These are phyloP conservation scores for Listronotus oregonensis DNA, from an alignment of 1,140 invertebrate species.

Conservation along the genomic window DNA sequence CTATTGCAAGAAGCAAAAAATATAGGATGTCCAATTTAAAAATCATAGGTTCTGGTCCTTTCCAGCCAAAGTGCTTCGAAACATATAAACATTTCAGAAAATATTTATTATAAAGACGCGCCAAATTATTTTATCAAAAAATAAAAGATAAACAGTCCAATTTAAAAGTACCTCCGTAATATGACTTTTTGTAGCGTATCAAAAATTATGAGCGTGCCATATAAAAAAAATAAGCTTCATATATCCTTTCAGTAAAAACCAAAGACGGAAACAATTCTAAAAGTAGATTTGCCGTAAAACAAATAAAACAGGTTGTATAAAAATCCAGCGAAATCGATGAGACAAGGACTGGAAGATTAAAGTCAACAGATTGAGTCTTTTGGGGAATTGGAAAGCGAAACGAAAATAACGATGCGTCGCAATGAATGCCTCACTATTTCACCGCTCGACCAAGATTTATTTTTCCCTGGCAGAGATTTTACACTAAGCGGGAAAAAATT, in stretches of 20 bases:
- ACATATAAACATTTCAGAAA: too few relatives aligned
- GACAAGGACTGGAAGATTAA: slow-evolving; percentile 48
- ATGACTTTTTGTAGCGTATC: too few relatives aligned
- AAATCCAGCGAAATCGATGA: slow-evolving; percentile 45
- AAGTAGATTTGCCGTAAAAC: slow-evolving; percentile 38
- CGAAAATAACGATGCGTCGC: slow-evolving; percentile 50
- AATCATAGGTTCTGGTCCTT: too few relatives aligned
- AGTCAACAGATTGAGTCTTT: slow-evolving; percentile 51
- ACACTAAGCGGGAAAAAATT: slow-evolving; percentile 34
- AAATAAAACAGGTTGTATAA: slow-evolving; percentile 45
- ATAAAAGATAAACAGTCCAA: too few relatives aligned
- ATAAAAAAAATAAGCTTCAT: neutral
- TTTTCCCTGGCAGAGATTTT: slow-evolving; percentile 38
- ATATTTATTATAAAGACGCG: too few relatives aligned
- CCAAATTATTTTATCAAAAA: too few relatives aligned
- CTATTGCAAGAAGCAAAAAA: too few relatives aligned
- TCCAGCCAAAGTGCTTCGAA: too few relatives aligned
- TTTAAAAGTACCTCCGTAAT: too few relatives aligned
- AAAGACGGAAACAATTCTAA: slow-evolving; percentile 25
- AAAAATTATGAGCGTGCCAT: too few relatives aligned
- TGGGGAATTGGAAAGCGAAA: slow-evolving; percentile 47
- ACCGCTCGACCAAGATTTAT: slow-evolving; percentile 45
- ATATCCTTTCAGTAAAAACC: slow-evolving; percentile 14
- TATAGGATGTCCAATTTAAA: too few relatives aligned
- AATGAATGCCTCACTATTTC: slow-evolving; percentile 46